Conservation (phyloP, 2,113 vertebrate species). For the Indicator indicator region DNA sequence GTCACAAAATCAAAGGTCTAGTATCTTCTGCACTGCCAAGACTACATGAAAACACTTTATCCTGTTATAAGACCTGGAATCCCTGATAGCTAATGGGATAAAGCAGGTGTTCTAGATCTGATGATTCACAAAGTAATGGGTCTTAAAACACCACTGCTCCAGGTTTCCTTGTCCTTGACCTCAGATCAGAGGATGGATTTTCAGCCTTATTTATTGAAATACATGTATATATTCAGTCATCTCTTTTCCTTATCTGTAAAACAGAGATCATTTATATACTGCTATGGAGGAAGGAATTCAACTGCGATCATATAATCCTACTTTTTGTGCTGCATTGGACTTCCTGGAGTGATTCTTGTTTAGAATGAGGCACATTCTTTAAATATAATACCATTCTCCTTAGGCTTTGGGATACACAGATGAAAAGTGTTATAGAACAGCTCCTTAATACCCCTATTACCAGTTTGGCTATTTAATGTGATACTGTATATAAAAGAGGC, state of each 20-base stretch:
- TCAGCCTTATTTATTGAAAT: neutral
- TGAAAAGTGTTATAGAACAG: neutral
- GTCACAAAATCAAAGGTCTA: slow-evolving; percentile 15
- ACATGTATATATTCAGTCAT: neutral
- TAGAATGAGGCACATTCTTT: neutral
- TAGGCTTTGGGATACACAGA: neutral
- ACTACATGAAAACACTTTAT: slow-evolving; percentile 36
- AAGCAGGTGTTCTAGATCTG: slow-evolving; percentile 53
- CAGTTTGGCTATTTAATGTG: neutral
- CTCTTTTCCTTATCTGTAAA: neutral
- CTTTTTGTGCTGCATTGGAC: neutral
- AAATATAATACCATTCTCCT: neutral
- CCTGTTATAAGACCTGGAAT: slow-evolving; percentile 51
- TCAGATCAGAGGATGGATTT: neutral
- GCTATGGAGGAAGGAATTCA: neutral
- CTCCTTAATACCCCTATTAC: neutral
- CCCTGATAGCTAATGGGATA: slow-evolving; percentile 62
- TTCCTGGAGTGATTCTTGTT: neutral
- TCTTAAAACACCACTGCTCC: slow-evolving; percentile 41
- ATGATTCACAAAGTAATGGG: slow-evolving; percentile 54
- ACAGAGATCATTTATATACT: neutral
- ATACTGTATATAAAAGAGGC: neutral
- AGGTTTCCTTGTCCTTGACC: slow-evolving; percentile 42
- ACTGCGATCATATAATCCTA: neutral
- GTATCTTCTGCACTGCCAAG: neutral